Base-by-base conservation (phyloP, 2,888 invertebrate species). In the Calephelis perditalis region DNA sequence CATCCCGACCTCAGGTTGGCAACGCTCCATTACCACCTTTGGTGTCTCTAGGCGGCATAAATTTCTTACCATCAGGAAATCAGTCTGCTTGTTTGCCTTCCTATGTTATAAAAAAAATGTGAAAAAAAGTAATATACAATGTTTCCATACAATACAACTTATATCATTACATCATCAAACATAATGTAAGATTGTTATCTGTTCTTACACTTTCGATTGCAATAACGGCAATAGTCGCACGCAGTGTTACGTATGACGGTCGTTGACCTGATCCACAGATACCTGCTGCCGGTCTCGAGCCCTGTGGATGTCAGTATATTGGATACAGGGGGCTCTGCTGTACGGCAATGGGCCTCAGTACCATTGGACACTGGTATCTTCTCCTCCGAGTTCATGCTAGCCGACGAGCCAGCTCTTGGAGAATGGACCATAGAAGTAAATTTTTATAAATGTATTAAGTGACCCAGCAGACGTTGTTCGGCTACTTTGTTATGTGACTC, bases 371-470 rank as follows among this genome's bases (percentile, higher is more conserved):
- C 93, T 64, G 97, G 97, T 10, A 94, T 97, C 0, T 94, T 95
- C 72, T 92, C 94, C 2, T 94, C 93, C 3, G 95, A 96, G 71
- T 80, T 98, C 35, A 92, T 93, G 63, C 84, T 98, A 5, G 96
- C 97, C 37, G 93, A 94, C 59, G 94, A 94, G 66, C 97, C 98
- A 0, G 95, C 96, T 15, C 89, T 97, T 35, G 98, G 98, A 37
- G 92, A 94, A 76, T 98, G 98, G 98, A 95, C 93, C 62, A 95
- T 98, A 68, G 93, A 94, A 65, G 92, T 81, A 72, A 57, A 56
- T 52, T 35, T 6, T 7, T 40, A 8, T 15, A 1, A 15, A 15
- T 15, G 15, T 15, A 15, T 1, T 15, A 15, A 1, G 1, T 1
- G 15, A 15, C 15, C 15, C 15, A 15, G 15, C 15, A 15, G 15